phyloP scores from a whole-genome alignment of 1,140 invertebrate species.

The Drosophila melanica region DNA sequence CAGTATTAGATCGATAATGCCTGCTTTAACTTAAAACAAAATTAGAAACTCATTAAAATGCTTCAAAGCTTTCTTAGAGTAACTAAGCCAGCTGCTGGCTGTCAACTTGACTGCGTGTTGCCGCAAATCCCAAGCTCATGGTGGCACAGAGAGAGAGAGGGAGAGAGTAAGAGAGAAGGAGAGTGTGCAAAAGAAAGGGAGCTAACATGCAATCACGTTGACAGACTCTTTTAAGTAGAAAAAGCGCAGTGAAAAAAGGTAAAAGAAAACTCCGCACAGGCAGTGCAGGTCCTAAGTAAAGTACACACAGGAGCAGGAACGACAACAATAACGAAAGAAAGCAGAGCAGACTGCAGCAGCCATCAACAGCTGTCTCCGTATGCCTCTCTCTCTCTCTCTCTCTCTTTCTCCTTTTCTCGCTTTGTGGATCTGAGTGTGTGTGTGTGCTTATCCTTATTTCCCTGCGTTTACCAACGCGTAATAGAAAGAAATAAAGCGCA shows the following conservation, averaged over 20 bases:
- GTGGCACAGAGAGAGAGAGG: background rate
- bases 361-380: conserved; percentile 48
- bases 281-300: conserved; percentile 48
- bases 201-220: conserved; percentile 78
- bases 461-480: conserved; percentile 54
- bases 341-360: conserved; percentile 23
- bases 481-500: conserved; percentile 62
- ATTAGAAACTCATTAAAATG: background rate
- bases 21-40: background rate
- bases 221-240: conserved; percentile 78
- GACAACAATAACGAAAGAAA: conserved; percentile 33
- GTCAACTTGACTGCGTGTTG: conserved; percentile 40
- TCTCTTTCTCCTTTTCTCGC: too few species aligned
- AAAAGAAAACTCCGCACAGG: conserved; percentile 62
- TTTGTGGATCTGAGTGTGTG: background rate
- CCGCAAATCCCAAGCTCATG: conserved; percentile 46
- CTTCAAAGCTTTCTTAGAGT: conserved; percentile 10
- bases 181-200: conserved; percentile 1
- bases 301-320: conserved; percentile 48
- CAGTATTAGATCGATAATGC: background rate
- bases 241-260: conserved; percentile 68
- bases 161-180: background rate
- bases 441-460: conserved; percentile 23
- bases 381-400: background rate
- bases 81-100: conserved; percentile 44